phyloP scores from a whole-genome alignment of 2,113 vertebrate genomes.

The Syrmaticus mikado region DNA sequence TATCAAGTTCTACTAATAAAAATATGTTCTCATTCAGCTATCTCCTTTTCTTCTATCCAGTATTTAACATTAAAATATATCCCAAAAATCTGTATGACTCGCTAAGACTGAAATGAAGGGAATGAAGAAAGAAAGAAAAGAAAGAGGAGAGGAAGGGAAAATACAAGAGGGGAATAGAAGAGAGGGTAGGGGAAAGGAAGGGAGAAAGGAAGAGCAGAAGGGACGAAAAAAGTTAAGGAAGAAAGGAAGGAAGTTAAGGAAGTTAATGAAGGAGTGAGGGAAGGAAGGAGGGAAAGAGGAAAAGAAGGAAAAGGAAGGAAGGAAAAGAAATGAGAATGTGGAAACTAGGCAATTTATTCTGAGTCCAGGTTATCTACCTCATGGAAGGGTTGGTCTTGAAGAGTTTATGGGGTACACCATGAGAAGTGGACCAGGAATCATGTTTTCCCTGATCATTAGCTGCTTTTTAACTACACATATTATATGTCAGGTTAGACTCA shows the following conservation, averaged over 20 bases:
- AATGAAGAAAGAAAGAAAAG: neutral
- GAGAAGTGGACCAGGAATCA: neutral
- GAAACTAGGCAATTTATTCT: neutral
- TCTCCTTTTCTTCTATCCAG: neutral
- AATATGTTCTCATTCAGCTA: neutral
- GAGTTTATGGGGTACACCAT: neutral
- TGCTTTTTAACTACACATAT: neutral
- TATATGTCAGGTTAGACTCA: neutral
- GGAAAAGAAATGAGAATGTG: neutral
- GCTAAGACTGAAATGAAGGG: neutral
- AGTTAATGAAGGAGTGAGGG: neutral
- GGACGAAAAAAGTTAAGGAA: too few species aligned
- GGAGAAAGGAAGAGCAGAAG: too few species aligned
- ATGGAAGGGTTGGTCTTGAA: neutral
- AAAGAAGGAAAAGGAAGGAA: neutral
- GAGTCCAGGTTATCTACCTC: neutral
- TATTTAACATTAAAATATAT: neutral
- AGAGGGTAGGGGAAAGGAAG: neutral
- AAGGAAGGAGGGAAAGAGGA: neutral
- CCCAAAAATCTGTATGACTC: neutral
- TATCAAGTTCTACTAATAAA: neutral
- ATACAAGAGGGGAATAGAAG: rapidly evolving
- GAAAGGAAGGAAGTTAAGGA: too few species aligned
- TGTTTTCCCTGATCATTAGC: neutral
- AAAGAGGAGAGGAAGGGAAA: neutral